Evolutionary conservation across 2,113 vertebrate genomes (phyloP).

Genomic region (Tor tambroides): DNA sequence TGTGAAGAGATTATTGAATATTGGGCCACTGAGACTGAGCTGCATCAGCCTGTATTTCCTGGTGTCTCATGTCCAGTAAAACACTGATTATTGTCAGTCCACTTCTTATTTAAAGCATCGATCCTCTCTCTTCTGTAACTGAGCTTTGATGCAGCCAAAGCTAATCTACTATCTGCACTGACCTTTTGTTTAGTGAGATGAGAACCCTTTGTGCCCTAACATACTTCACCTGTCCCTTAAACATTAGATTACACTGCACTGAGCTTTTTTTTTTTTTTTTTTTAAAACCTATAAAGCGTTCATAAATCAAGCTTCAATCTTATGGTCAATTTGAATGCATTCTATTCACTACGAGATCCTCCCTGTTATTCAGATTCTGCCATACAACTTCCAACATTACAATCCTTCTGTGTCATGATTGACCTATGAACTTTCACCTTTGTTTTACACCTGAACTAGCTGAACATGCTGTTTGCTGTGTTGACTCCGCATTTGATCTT

Average conservation of each 20-base stretch:
- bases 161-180: conserved; percentile 12
- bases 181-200: conserved; percentile 1
- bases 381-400: conserved; percentile 9
- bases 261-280: background rate
- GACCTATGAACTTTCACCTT: conserved; percentile 58
- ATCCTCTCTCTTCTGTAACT: background rate
- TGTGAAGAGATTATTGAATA: conserved; percentile 7
- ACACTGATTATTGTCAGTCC: conserved; percentile 2
- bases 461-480: conserved; percentile 73
- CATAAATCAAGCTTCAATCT: background rate
- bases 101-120: conserved; percentile 23
- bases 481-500: conserved; percentile 82
- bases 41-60: conserved; percentile 16
- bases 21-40: conserved; percentile 6
- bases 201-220: background rate
- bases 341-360: conserved; percentile 8
- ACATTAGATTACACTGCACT: background rate
- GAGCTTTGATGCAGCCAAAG: conserved; percentile 19
- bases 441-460: conserved; percentile 56
- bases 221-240: background rate
- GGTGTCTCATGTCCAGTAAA: background rate
- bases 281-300: background rate
- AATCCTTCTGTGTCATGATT: conserved; percentile 54
- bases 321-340: background rate
- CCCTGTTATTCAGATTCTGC: conserved; percentile 2